Conservation (phyloP, 2,113 vertebrate species). For the Sorex araneus region DNA sequence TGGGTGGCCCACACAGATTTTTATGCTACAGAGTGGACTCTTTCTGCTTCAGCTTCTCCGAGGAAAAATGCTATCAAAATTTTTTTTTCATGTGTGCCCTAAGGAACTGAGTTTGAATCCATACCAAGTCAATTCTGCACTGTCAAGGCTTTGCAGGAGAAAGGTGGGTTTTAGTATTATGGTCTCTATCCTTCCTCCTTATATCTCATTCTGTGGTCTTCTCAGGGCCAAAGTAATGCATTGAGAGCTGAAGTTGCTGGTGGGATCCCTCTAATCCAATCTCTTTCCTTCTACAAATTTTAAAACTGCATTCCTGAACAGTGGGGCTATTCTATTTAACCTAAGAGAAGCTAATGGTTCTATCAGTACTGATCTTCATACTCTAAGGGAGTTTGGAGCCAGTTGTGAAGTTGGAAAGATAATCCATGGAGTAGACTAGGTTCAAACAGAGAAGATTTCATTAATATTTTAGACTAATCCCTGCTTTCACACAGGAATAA, state of each 20-base stretch:
- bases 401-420: neutral
- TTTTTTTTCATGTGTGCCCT: neutral
- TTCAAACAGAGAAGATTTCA: neutral
- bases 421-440: neutral
- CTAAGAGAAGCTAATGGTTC: neutral
- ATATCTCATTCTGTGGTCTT: neutral
- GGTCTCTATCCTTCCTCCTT: neutral
- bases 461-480: neutral
- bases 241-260: neutral
- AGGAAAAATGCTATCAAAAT: neutral
- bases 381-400: neutral
- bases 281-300: neutral
- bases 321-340: neutral
- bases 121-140: constrained; percentile 78
- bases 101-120: neutral
- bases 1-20: constrained; percentile 14
- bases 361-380: neutral
- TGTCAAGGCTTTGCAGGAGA: constrained; percentile 88
- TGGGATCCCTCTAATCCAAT: neutral
- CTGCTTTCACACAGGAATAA: neutral
- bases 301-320: neutral
- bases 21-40: neutral
- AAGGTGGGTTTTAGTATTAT: constrained; percentile 86
- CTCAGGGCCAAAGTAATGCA: neutral
- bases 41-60: neutral